A percentile compares a stretch with the other conserved stretches of the same genome.
Evolutionary conservation across 2,888 invertebrate species (phyloP).

Genomic region (Scotopteryx bipunctaria): DNA sequence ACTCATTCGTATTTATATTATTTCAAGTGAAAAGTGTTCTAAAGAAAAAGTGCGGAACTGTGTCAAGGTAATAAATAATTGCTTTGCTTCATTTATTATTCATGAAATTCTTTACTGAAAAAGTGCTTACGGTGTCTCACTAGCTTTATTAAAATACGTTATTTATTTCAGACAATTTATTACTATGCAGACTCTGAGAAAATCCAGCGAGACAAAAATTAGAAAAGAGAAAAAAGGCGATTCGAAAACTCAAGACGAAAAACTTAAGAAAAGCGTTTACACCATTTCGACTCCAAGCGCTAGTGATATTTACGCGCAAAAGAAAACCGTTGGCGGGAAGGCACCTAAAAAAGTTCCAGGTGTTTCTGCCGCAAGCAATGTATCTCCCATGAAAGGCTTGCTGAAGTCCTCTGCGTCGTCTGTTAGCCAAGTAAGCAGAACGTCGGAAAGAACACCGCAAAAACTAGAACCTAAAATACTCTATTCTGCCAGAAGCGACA

Average conservation of each 20-base stretch:
- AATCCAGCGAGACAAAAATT: slow-evolving; percentile 36
- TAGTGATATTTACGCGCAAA: slow-evolving; percentile 66
- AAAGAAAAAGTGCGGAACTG: slow-evolving; percentile 28
- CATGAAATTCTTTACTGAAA: slow-evolving; percentile 17
- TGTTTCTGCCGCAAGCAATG: slow-evolving; percentile 39
- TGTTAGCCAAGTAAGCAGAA: slow-evolving; percentile 45
- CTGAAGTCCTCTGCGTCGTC: slow-evolving; percentile 63
- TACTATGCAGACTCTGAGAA: slow-evolving; percentile 53
- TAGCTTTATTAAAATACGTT: not conserved
- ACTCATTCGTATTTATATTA: not conserved
- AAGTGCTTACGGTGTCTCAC: not conserved
- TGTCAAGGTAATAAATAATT: slow-evolving; percentile 52
- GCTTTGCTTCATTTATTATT: slow-evolving; percentile 26
- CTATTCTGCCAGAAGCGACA: slow-evolving; percentile 30
- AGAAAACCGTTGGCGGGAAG: slow-evolving; percentile 45
- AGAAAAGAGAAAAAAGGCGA: slow-evolving; percentile 56
- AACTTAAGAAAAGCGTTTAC: slow-evolving; percentile 50
- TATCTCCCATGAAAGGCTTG: slow-evolving; percentile 62
- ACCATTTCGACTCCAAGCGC: slow-evolving; percentile 59
- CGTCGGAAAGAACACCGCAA: slow-evolving; percentile 30
- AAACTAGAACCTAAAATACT: slow-evolving; percentile 30
- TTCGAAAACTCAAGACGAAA: slow-evolving; percentile 53
- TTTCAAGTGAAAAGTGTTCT: slow-evolving; percentile 14
- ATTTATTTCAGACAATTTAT: slow-evolving; percentile 5
- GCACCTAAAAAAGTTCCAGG: slow-evolving; percentile 56